Conservation (phyloP, 2,888 invertebrate genomes). For the Plebejus argus region DNA sequence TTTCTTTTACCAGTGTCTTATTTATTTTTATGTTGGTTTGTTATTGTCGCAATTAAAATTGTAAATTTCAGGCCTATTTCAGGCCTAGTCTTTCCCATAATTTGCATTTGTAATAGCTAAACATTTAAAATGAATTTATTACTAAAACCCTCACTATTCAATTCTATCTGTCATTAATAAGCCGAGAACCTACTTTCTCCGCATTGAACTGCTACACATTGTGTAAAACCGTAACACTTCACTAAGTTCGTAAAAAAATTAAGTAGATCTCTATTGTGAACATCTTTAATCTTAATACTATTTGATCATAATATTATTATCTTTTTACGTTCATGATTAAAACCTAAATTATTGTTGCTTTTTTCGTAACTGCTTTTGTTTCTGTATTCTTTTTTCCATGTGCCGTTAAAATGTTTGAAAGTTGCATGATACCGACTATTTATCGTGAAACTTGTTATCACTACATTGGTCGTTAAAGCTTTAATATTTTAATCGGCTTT, state of each 20-base stretch:
- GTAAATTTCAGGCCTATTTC: background rate
- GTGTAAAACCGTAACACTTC: background rate
- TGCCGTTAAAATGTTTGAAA: background rate
- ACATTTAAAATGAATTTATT: background rate
- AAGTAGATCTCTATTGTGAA: background rate
- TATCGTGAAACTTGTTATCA: background rate
- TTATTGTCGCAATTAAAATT: background rate
- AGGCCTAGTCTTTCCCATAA: background rate
- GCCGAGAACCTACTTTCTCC: slow-evolving; percentile 14
- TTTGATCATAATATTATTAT: background rate
- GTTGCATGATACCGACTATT: background rate
- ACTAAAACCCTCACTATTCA: background rate
- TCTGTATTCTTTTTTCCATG: background rate
- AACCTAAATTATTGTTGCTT: background rate
- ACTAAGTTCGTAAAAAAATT: background rate
- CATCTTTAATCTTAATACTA: background rate
- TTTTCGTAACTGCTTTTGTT: background rate
- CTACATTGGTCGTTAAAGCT: background rate
- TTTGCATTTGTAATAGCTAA: background rate
- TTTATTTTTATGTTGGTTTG: background rate
- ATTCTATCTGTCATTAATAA: background rate
- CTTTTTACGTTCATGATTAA: background rate
- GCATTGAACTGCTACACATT: background rate
- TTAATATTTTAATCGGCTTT: too few species aligned
- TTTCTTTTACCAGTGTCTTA: background rate